These are phyloP conservation scores for Himalopsyche japonica DNA, from an alignment of 2,888 invertebrate species.

Conservation along the genomic window DNA sequence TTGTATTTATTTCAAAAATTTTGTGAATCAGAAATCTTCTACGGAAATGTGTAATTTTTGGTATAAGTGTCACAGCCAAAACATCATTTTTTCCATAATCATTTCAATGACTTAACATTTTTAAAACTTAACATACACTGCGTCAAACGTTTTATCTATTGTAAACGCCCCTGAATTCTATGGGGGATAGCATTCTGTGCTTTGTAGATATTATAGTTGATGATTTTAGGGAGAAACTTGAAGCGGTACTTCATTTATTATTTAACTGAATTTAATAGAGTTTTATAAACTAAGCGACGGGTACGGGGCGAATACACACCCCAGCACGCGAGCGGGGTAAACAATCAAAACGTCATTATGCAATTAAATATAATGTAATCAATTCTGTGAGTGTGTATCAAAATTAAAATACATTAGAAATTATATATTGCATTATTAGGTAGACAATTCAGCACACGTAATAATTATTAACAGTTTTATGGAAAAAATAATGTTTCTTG, in stretches of 20 bases:
- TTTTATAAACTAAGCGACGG: background rate
- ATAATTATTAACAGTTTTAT: too few relatives aligned
- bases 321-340: background rate
- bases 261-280: conserved; percentile 21
- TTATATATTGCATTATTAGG: too few relatives aligned
- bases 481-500: too few relatives aligned
- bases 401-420: background rate
- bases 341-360: background rate
- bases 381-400: background rate
- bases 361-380: background rate
- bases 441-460: too few relatives aligned
- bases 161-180: background rate
- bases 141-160: background rate
- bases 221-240: conserved; percentile 25
- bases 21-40: too few relatives aligned
- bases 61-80: too few relatives aligned
- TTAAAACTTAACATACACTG: too few relatives aligned
- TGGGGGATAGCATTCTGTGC: background rate
- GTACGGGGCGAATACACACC: background rate
- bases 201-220: background rate
- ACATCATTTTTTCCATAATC: too few relatives aligned
- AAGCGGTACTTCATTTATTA: conserved; percentile 19
- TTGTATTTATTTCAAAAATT: too few relatives aligned
- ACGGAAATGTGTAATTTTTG: too few relatives aligned
- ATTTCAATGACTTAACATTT: too few relatives aligned